A percentile compares a stretch with the other conserved stretches of the same genome.
Conservation (phyloP, 2,113 vertebrate species). For the Potamarius usumacintae region DNA sequence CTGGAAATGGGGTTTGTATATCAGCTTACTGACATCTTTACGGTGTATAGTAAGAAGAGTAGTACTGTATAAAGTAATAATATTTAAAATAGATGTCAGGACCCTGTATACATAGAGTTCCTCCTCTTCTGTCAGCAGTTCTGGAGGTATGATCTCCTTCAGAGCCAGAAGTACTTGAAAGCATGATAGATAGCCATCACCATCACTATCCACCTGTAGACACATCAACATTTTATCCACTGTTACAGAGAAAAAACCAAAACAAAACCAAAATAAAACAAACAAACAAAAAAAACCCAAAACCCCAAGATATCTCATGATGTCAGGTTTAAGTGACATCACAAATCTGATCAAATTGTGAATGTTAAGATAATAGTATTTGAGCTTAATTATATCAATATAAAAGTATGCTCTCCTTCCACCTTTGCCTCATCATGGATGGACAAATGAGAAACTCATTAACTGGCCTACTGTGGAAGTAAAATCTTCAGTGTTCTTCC, state of each 20-base stretch:
- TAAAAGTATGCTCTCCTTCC: background rate
- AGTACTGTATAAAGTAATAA: background rate
- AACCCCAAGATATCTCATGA: too few relatives aligned
- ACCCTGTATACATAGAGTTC: constrained; percentile 78
- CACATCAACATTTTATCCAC: background rate
- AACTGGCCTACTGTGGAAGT: background rate
- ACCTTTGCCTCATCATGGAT: background rate
- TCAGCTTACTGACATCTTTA: background rate
- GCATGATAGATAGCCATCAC: constrained; percentile 72
- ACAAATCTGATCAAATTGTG: background rate
- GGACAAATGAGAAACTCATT: background rate
- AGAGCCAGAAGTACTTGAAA: constrained; percentile 72
- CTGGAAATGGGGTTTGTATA: background rate
- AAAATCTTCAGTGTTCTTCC: too few relatives aligned
- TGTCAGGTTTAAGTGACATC: background rate
- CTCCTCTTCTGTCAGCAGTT: constrained; percentile 74
- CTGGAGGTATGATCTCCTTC: constrained; percentile 69
- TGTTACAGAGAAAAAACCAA: background rate
- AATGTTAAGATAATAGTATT: background rate
- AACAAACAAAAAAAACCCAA: too few relatives aligned
- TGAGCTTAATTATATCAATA: background rate
- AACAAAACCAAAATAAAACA: too few relatives aligned
- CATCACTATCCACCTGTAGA: constrained; percentile 70
- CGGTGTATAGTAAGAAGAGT: background rate
- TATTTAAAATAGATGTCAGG: constrained; percentile 4